Conservation (phyloP, 2,113 vertebrate genomes). For the Spermophilus dauricus region DNA sequence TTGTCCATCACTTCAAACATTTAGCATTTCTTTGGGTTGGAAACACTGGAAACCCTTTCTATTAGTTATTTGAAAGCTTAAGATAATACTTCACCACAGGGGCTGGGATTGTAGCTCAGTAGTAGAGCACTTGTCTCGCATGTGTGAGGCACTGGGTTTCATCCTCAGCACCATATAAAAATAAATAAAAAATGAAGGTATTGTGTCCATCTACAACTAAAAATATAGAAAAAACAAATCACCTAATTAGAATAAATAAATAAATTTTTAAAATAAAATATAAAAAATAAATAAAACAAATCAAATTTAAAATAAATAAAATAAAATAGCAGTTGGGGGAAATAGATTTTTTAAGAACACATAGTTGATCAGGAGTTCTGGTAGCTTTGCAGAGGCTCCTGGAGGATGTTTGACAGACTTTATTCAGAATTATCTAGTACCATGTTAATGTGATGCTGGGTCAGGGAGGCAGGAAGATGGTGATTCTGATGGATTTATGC, state of each 20-base stretch:
- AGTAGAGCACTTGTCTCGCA: no score
- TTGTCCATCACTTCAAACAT: background rate
- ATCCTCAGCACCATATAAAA: no score
- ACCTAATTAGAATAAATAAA: no score
- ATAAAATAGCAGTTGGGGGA: background rate
- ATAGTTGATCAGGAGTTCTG: background rate
- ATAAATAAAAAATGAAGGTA: no score
- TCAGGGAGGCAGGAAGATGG: constrained; percentile 8
- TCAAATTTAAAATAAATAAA: no score
- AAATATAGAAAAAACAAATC: no score
- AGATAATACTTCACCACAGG: background rate
- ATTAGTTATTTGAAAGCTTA: background rate
- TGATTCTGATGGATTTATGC: constrained; percentile 54
- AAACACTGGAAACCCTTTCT: background rate
- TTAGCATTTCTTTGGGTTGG: background rate
- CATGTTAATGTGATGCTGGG: constrained; percentile 41
- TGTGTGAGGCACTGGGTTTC: no score
- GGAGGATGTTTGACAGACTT: constrained; percentile 59
- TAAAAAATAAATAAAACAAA: no score
- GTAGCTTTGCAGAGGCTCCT: constrained; percentile 8
- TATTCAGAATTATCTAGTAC: constrained; percentile 21
- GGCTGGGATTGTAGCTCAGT: no score
- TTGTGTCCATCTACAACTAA: no score
- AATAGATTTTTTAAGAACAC: background rate
- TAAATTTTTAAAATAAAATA: no score